A percentile compares a stretch with the other conserved stretches of the same genome.
phyloP scores from a whole-genome alignment of 2,797 vertebrate genomes.

The Melanotaenia boesemani region DNA sequence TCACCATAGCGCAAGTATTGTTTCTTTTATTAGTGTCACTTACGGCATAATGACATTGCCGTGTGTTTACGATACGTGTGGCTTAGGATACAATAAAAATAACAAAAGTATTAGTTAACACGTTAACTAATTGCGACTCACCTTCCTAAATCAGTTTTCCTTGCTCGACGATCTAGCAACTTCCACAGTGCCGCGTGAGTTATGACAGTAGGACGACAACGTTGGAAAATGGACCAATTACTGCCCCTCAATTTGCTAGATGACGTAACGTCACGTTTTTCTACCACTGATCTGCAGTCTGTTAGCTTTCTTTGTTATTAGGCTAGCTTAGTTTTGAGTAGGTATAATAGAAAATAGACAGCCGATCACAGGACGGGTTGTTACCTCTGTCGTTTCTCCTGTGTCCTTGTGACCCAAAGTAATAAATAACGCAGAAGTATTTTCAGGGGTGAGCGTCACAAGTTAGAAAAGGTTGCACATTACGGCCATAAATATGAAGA shows the following conservation, averaged over 20 bases:
- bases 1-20: neutral
- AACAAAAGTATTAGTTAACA: neutral
- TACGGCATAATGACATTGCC: neutral
- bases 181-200: constrained; percentile 21
- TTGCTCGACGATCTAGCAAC: constrained; percentile 13
- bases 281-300: constrained; percentile 25
- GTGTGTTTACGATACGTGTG: neutral
- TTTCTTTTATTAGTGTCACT: neutral
- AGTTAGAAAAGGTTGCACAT: neutral
- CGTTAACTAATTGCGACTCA: neutral
- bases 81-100: neutral
- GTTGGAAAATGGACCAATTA: constrained; percentile 56
- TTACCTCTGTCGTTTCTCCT: neutral
- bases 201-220: constrained; percentile 35
- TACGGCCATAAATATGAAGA: neutral
- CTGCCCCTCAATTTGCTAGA: neutral
- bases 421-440: neutral
- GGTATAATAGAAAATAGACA: neutral
- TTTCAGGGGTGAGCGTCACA: neutral
- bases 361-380: constrained; percentile 19
- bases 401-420: neutral
- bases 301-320: constrained; percentile 19
- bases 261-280: constrained; percentile 35
- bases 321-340: too few relatives aligned
- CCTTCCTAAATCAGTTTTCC: neutral